Conservation (phyloP, 2,888 invertebrate species). For the Dioctria rufipes region DNA sequence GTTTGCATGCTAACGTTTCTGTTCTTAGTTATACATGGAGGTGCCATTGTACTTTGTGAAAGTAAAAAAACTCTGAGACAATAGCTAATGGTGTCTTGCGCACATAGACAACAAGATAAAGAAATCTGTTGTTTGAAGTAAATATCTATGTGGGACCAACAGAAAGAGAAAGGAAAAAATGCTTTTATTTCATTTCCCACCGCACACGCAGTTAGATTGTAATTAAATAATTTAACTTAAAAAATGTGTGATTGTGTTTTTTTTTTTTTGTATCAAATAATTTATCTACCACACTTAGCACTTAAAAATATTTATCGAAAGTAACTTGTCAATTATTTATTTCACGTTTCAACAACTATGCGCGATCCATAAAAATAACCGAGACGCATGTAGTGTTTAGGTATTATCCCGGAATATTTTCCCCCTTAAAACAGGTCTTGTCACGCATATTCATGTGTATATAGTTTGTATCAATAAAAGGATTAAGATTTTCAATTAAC, state of each 20-base stretch:
- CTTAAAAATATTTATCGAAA: too few relatives aligned
- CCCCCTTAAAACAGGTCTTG: slow-evolving; percentile 9
- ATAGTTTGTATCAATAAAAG: slow-evolving; percentile 8
- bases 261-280: too few relatives aligned
- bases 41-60: neutral
- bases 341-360: too few relatives aligned
- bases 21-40: neutral
- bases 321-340: too few relatives aligned
- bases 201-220: too few relatives aligned
- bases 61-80: slow-evolving; percentile 2
- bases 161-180: slow-evolving; percentile 24
- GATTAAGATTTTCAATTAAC: slow-evolving; percentile 41
- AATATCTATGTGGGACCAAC: slow-evolving; percentile 12
- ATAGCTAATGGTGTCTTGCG: neutral
- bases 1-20: neutral
- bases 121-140: slow-evolving; percentile 3
- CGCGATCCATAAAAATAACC: too few relatives aligned
- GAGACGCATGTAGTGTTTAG: too few relatives aligned
- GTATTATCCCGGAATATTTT: too few relatives aligned
- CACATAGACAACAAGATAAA: neutral
- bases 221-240: too few relatives aligned
- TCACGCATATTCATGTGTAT: neutral
- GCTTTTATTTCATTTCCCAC: too few relatives aligned
- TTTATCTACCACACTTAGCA: too few relatives aligned
- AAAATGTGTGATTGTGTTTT: too few relatives aligned